Base-by-base conservation (phyloP, 2,797 vertebrate genomes). In the Betta splendens region DNA sequence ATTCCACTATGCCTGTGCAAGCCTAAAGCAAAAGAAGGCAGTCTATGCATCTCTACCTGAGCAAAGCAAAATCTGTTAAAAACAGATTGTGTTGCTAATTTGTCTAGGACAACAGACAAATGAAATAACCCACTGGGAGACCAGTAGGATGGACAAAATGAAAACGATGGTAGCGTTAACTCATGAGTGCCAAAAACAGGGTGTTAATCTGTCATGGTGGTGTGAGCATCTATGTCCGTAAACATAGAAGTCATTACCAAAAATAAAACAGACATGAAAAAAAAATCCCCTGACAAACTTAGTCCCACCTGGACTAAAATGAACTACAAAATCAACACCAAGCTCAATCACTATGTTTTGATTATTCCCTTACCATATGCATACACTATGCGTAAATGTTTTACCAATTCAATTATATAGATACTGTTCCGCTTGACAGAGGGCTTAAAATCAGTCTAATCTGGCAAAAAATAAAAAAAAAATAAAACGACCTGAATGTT, bases 171-270 rank as follows among this genome's bases (percentile, higher is more conserved):
- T 42, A 66, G 60, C 69, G n/a, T n/a, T n/a, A n/a, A n/a, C n/a
- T n/a, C n/a, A n/a, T n/a, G n/a, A n/a, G n/a, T n/a, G n/a, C n/a
- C n/a, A n/a, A n/a, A n/a, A n/a, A 54, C 58, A 61, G 29, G 33
- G 36, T 71, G 64, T 56, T 42, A 66, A 60, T 69, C 16, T 52
- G 53, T 33, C 26, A 40, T 57, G 35, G 52, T 58, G 58, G 21
- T 4, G 16, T 49, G 67, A 81, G 21, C 81, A 68, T 87, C 77
- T 81, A 84, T 80, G 83, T 64, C 42, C 22, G 49, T 13, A 8
- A 60, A 79, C 77, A 85, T 80, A 84, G 79, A 81, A 48, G 66
- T 79, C 36, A 39, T 17, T 45, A 28, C 56, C 31, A 75, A 9
- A 55, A 65, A 28, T 62, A 66, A 47, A 66, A 72, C 16, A 63